Evolutionary conservation across 35 echinoderm and acorn worm species (phyloP).

Genomic region (Heliocidaris tuberculata): DNA sequence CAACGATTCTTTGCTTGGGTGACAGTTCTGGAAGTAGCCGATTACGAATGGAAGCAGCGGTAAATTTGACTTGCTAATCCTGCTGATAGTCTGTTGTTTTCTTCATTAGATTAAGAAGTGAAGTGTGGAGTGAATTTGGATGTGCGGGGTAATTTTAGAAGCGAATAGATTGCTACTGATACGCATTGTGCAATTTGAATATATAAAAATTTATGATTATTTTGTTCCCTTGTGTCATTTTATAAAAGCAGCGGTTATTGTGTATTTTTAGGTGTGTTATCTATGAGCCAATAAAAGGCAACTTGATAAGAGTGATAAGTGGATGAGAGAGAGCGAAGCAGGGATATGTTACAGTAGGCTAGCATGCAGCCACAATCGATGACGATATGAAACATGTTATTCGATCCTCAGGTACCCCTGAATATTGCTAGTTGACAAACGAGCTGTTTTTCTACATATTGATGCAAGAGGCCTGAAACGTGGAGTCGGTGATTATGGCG

Average conservation of each 20-base stretch:
- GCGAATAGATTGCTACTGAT: not conserved
- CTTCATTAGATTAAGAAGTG: not conserved
- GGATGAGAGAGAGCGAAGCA: not conserved
- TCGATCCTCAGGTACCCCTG: not conserved
- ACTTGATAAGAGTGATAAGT: not conserved
- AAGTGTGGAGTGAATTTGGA: not conserved
- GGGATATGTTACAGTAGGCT: not conserved
- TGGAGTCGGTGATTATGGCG: not conserved
- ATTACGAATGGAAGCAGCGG: not conserved
- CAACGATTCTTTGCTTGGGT: not conserved
- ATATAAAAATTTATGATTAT: conserved; percentile 6
- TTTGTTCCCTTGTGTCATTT: not conserved
- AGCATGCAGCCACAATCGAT: not conserved
- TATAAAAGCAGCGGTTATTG: not conserved
- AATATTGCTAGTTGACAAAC: conserved; percentile 12
- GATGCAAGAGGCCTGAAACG: not conserved
- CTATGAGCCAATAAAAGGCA: not conserved
- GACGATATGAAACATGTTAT: conserved; percentile 5
- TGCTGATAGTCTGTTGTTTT: not conserved
- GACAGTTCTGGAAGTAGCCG: not conserved
- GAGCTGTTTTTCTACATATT: not conserved
- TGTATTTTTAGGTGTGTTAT: not conserved
- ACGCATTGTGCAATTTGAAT: not conserved
- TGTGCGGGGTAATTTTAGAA: not conserved
- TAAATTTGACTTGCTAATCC: conserved; percentile 12